A percentile compares a stretch with the other conserved stretches of the same genome.
phyloP scores from a whole-genome alignment of 2,797 vertebrate species.

The Euphonia xanthogaster region DNA sequence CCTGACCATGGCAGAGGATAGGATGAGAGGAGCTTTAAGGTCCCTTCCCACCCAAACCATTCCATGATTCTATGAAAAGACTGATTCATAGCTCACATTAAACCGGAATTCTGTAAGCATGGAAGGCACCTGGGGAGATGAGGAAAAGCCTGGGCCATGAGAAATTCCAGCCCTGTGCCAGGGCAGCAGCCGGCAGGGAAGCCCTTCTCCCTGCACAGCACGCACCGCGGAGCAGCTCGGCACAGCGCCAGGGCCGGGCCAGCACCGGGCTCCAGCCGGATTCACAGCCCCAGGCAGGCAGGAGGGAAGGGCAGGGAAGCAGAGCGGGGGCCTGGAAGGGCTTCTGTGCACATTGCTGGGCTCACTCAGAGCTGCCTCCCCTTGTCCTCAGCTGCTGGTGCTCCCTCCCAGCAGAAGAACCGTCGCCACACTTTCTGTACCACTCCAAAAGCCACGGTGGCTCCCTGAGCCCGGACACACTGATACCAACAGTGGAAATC shows the following conservation, averaged over 20 bases:
- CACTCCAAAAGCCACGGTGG: neutral
- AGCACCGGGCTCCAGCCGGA: neutral
- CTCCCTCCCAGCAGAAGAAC: neutral
- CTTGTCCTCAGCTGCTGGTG: neutral
- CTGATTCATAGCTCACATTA: fast-evolving
- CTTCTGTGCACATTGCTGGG: neutral
- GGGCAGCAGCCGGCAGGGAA: neutral
- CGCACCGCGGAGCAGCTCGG: neutral
- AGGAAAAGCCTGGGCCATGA: neutral
- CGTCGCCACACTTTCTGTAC: neutral
- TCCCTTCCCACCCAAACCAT: neutral
- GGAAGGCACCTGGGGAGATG: neutral
- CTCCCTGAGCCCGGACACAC: neutral
- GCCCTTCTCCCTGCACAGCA: neutral
- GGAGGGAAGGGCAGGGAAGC: neutral
- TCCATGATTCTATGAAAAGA: neutral
- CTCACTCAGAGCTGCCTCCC: neutral
- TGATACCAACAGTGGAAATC: neutral
- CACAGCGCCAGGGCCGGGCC: neutral
- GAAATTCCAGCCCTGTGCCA: neutral
- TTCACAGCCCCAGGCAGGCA: neutral
- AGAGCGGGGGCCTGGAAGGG: neutral
- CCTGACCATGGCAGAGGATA: neutral
- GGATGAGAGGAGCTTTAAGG: neutral
- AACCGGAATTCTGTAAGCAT: neutral